Percentiles rank a stretch among this genome's conserved stretches.
Conservation (phyloP, 2,113 vertebrate species). For the Laticauda laticaudata region DNA sequence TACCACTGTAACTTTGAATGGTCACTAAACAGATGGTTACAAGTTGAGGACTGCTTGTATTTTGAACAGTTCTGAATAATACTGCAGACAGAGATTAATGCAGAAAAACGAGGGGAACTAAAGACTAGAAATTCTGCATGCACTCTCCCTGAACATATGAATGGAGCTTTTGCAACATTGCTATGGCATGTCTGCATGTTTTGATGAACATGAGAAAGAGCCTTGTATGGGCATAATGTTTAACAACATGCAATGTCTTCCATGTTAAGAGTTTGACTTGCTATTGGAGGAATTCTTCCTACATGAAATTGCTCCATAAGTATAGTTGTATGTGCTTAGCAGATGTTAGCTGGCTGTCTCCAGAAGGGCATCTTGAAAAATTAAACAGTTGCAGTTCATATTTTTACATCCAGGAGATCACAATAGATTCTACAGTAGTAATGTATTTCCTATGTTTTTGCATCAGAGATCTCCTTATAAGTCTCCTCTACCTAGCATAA, state of each 20-base stretch:
- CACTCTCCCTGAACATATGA: background rate
- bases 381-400: no score
- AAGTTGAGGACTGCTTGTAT: no score
- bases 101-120: background rate
- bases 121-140: background rate
- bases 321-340: background rate
- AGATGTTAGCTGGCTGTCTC: background rate
- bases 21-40: no score
- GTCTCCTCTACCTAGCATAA: background rate
- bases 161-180: background rate
- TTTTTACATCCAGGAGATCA: background rate
- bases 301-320: background rate
- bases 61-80: background rate
- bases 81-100: background rate
- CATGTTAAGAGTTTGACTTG: background rate
- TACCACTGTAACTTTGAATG: no score
- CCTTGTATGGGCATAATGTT: background rate
- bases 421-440: background rate
- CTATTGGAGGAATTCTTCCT: no score
- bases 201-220: background rate
- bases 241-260: background rate
- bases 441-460: background rate
- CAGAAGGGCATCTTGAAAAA: background rate
- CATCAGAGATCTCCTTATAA: background rate
- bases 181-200: background rate